A percentile compares a stretch with the other conserved stretches of the same genome.
These are phyloP conservation scores for Halichondria panicea DNA, from an alignment of 37 sponge, comb jelly and placozoan genomes.

Conservation along the genomic window DNA sequence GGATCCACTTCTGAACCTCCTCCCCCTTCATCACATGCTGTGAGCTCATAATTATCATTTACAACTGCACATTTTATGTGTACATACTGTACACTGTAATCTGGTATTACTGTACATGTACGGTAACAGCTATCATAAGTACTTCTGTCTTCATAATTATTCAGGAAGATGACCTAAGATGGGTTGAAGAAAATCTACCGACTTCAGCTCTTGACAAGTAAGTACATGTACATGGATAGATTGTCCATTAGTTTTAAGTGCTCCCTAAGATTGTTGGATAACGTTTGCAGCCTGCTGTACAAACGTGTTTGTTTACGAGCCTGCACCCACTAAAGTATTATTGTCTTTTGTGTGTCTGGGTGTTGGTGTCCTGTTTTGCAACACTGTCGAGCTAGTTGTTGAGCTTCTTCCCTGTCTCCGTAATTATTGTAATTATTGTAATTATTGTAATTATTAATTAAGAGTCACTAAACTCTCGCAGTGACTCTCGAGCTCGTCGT, in stretches of 20 bases:
- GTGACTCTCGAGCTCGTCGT: too few species aligned
- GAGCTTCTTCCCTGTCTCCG: not conserved
- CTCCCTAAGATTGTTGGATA: too few species aligned
- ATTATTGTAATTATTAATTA: too few species aligned
- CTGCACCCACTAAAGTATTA: not conserved
- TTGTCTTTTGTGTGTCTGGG: constrained; percentile 6
- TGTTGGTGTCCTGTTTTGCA: not conserved
- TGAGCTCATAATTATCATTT: constrained; percentile 3
- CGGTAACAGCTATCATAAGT: too few species aligned
- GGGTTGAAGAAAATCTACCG: constrained; percentile 87
- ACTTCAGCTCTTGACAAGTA: constrained; percentile 69
- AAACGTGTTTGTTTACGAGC: too few species aligned
- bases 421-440: too few species aligned
- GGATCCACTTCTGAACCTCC: not conserved
- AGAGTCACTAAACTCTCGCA: too few species aligned
- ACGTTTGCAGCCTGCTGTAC: too few species aligned
- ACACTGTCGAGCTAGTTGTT: not conserved
- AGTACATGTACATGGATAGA: constrained; percentile 1
- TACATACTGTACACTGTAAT: not conserved
- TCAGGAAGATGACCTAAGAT: constrained; percentile 82
- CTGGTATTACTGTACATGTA: not conserved
- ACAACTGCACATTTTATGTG: not conserved
- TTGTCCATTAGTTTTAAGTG: too few species aligned
- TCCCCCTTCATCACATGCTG: constrained; percentile 32
- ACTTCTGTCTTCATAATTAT: too few species aligned